A percentile compares a stretch with the other conserved stretches of the same genome.
These are phyloP conservation scores for Orthosia incerta DNA, from an alignment of 2,888 invertebrate species.

Conservation along the genomic window DNA sequence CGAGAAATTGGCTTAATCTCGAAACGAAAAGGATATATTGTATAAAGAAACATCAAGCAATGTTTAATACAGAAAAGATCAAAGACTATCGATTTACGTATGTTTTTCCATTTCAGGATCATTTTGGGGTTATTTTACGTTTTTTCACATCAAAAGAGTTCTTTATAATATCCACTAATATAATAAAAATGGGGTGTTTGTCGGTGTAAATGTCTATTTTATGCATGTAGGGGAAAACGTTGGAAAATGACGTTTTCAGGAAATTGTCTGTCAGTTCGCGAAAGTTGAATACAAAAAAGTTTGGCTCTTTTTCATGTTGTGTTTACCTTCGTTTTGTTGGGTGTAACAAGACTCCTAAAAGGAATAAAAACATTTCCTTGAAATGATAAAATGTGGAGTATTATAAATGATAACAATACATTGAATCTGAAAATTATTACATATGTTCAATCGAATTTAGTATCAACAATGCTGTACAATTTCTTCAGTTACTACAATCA, in stretches of 20 bases:
- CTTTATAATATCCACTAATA: constrained; percentile 26
- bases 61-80: constrained; percentile 67
- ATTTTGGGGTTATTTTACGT: constrained; percentile 50
- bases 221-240: constrained; percentile 14
- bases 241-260: constrained; percentile 48
- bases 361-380: not conserved
- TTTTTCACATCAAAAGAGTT: constrained; percentile 52
- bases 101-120: constrained; percentile 60
- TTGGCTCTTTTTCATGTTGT: constrained; percentile 11
- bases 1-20: constrained; percentile 64
- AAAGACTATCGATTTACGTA: constrained; percentile 63
- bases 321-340: constrained; percentile 16
- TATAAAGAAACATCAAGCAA: constrained; percentile 45
- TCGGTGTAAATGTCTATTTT: constrained; percentile 30
- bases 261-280: constrained; percentile 55
- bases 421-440: too few species aligned
- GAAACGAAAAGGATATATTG: constrained; percentile 48
- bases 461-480: not conserved
- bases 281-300: constrained; percentile 41
- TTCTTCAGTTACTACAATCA: too few species aligned
- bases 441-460: too few species aligned
- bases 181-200: constrained; percentile 33
- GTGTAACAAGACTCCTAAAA: not conserved
- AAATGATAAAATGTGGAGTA: not conserved
- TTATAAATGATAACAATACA: too few species aligned